phyloP scores from a whole-genome alignment of 64 coral and sea anemone species.

The Platygyra sinensis region DNA sequence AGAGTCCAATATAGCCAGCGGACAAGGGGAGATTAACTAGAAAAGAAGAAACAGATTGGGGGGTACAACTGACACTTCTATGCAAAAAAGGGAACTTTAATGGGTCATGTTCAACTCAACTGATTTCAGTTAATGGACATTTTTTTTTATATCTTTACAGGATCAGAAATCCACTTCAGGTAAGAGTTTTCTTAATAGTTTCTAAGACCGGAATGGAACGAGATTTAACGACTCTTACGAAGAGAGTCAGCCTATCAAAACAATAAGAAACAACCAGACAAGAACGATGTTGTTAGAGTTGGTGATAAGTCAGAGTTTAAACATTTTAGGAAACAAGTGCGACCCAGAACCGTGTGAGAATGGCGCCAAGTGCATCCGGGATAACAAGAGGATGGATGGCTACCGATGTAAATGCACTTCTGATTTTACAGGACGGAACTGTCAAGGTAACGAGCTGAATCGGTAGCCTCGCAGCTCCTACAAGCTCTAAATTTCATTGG shows the following conservation, averaged over 20 bases:
- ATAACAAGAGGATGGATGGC: conserved; percentile 89
- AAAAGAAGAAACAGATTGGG: no score
- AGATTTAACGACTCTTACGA: no score
- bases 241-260: background rate
- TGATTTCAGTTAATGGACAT: no score
- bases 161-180: conserved; percentile 52
- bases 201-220: no score
- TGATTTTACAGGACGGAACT: conserved; percentile 93
- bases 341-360: conserved; percentile 92
- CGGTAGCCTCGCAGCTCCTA: no score
- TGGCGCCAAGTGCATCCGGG: conserved; percentile 77
- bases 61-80: no score
- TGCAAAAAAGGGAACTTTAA: no score
- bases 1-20: no score
- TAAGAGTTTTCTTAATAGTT: background rate
- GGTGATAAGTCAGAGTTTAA: background rate
- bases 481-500: no score
- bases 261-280: background rate
- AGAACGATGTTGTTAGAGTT: background rate
- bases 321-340: conserved; percentile 66
- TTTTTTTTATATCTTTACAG: conserved; percentile 15
- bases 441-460: conserved; percentile 76
- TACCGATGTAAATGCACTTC: conserved; percentile 94
- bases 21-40: no score
- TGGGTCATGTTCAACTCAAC: no score